Evolutionary conservation across 2,888 invertebrate genomes (phyloP).

Genomic region (Anodontia alba): DNA sequence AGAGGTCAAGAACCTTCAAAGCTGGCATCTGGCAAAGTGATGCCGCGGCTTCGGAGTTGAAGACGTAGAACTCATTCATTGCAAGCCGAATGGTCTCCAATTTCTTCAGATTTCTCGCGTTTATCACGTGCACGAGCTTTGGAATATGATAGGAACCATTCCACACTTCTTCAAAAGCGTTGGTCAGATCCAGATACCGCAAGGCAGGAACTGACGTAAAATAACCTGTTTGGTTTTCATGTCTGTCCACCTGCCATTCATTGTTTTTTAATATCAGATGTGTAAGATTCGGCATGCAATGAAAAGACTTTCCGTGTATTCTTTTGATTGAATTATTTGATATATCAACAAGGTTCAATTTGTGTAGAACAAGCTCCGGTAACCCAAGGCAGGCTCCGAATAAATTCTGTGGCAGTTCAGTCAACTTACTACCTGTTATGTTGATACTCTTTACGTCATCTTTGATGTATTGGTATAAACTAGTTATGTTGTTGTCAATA

Average conservation of each 20-base stretch:
- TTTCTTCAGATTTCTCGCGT: slow-evolving; percentile 43
- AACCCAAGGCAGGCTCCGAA: slow-evolving; percentile 59
- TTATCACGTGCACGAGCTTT: slow-evolving; percentile 57
- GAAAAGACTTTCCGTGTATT: slow-evolving; percentile 69
- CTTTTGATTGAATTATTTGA: slow-evolving; percentile 56
- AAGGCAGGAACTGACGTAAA: slow-evolving; percentile 56
- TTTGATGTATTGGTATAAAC: slow-evolving; percentile 35
- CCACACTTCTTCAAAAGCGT: slow-evolving; percentile 62
- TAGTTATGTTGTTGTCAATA: slow-evolving; percentile 29
- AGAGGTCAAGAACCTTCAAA: slow-evolving; percentile 58
- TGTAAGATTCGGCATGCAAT: slow-evolving; percentile 61
- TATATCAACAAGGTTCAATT: slow-evolving; percentile 55
- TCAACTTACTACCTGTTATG: slow-evolving; percentile 58
- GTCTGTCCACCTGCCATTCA: slow-evolving; percentile 59
- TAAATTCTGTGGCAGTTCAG: slow-evolving; percentile 60
- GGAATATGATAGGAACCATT: slow-evolving; percentile 56
- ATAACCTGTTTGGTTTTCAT: slow-evolving; percentile 49
- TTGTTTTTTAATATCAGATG: slow-evolving; percentile 60
- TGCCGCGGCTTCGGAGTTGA: slow-evolving; percentile 47
- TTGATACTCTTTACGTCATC: slow-evolving; percentile 44
- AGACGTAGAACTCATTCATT: slow-evolving; percentile 59
- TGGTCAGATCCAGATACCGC: slow-evolving; percentile 56
- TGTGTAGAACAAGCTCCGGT: slow-evolving; percentile 26
- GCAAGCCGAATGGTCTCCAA: slow-evolving; percentile 58
- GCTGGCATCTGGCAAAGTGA: slow-evolving; percentile 58